Base-by-base conservation (phyloP, 2,797 vertebrate genomes). In the Apogon hyalosoma region DNA sequence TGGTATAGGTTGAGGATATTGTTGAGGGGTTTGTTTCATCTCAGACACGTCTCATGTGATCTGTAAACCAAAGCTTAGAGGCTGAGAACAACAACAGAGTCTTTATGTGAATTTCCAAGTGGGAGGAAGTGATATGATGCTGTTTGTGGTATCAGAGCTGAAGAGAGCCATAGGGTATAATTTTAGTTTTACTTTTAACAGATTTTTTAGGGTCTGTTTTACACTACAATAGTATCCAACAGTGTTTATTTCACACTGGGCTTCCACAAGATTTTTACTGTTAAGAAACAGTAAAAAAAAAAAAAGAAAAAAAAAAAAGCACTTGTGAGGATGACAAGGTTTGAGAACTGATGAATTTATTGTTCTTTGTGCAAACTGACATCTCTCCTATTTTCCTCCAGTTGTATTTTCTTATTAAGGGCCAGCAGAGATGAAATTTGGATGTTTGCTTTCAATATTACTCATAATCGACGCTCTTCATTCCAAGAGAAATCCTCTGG, bases 21-120 rank as follows among this genome's bases (percentile, higher is more conserved):
- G 62, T 87, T 68, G 6, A 55, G 33, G 51, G 55, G 48, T 79
- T 86, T 77, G 53, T 86, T 87, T 86, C 68, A 83, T 84, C 76
- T 72, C 75, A 47, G 50, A 43, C 38, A 0, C 12, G 60, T 69
- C 70, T 75, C 58, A 39, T 76, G 66, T 75, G 73, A 74, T 79
- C 73, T 48, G 11, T 61, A 77, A 82, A 77, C 63, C 60, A 59
- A 80, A 64, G 68, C 73, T 14, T 31, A 52, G 60, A 71, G 63
- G 52, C 75, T 75, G 51, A 33, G 75, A 80, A 65, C 56, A 59
- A 56, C 63, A 45, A 36, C 28, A 11, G 13, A 56, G 59, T 62
- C 65, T 72, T 79, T 64, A 65, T 69, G 50, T 13, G 49, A 60
- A 28, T 77, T 54, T 77, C 38, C 33, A 63, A 64, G 71, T 84